Evolutionary conservation across 2,888 invertebrate genomes (phyloP).

Genomic region (Autographa gamma): DNA sequence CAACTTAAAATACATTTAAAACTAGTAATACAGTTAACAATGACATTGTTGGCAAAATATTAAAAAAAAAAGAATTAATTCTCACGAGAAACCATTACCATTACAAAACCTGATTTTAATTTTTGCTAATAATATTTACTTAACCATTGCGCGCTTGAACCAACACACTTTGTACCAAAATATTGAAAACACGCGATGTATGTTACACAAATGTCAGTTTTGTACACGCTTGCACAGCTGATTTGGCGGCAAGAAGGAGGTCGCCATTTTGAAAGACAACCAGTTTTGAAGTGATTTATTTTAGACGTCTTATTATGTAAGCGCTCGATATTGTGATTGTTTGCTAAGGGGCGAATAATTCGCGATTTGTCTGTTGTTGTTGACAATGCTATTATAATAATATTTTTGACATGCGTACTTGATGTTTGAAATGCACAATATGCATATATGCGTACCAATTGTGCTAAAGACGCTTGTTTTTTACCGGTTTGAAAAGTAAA

Average conservation of each 20-base stretch:
- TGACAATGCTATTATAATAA: too few relatives aligned
- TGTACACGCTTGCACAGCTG: constrained; percentile 56
- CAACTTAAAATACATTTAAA: background rate
- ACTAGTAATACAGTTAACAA: background rate
- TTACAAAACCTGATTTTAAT: too few relatives aligned
- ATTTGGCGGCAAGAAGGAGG: constrained; percentile 59
- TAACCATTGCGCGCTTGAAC: too few relatives aligned
- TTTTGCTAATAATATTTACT: too few relatives aligned
- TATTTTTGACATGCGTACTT: too few relatives aligned
- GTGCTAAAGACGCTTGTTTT: too few relatives aligned
- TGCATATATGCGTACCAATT: too few relatives aligned
- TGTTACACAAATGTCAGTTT: background rate
- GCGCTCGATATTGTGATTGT: constrained; percentile 43
- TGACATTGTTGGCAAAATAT: background rate
- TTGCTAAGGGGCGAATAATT: constrained; percentile 30
- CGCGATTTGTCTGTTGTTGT: constrained; percentile 28
- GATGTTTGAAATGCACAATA: too few relatives aligned
- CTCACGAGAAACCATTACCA: background rate
- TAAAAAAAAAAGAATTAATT: background rate
- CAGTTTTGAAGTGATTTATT: constrained; percentile 53
- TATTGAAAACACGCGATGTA: background rate
- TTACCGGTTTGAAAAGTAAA: too few relatives aligned
- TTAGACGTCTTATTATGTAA: constrained; percentile 35
- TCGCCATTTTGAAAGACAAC: constrained; percentile 52
- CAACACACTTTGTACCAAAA: too few relatives aligned